These are phyloP conservation scores for Platalea minor DNA, from an alignment of 2,797 vertebrate genomes.

Conservation along the genomic window DNA sequence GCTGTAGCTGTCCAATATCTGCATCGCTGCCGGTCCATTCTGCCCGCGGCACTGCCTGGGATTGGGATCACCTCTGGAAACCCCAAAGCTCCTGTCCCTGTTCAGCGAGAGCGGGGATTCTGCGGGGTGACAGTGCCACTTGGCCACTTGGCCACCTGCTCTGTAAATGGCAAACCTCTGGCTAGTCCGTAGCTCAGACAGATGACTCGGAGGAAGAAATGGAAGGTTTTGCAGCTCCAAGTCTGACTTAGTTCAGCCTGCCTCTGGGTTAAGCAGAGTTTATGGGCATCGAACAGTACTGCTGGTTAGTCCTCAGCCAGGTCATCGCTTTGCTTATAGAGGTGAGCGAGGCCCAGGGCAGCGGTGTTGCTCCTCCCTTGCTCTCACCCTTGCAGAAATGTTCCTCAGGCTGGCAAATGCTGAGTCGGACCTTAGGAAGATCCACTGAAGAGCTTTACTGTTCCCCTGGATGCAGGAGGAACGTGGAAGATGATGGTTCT, in stretches of 20 bases:
- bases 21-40: background rate
- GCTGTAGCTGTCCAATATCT: background rate
- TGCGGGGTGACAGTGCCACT: background rate
- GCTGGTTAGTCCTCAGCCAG: background rate
- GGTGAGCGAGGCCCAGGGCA: background rate
- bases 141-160: background rate
- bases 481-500: fast-evolving
- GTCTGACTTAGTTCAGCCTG: background rate
- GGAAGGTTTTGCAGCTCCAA: background rate
- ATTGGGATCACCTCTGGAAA: background rate
- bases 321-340: background rate
- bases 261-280: background rate
- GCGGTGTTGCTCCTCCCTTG: background rate
- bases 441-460: background rate
- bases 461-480: background rate
- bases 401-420: background rate
- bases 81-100: background rate
- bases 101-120: background rate
- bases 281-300: background rate
- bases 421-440: background rate
- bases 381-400: background rate
- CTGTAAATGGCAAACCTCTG: background rate
- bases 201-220: background rate
- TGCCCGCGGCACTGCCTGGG: background rate
- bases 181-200: background rate